phyloP scores from a whole-genome alignment of 2,888 invertebrate species.

The Galeruca laticollis region DNA sequence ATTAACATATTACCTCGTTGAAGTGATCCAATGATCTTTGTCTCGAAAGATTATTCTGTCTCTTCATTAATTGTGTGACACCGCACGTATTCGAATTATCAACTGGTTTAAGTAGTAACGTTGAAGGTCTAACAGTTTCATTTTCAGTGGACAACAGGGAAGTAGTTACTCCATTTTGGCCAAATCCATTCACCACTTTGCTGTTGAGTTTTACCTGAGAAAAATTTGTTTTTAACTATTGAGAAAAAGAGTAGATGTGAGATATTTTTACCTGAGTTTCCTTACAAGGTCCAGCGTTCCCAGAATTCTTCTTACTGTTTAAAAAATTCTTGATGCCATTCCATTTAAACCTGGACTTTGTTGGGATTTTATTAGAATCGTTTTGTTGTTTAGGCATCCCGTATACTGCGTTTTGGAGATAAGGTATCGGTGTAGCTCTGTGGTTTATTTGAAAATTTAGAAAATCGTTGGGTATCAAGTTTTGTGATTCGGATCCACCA shows the following conservation, averaged over 20 bases:
- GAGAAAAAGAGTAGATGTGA: conserved; percentile 35
- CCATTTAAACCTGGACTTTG: conserved; percentile 66
- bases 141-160: conserved; percentile 61
- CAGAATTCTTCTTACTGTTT: conserved; percentile 56
- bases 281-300: conserved; percentile 50
- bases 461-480: conserved; percentile 69
- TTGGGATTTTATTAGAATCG: conserved; percentile 49
- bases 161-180: conserved; percentile 68
- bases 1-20: conserved; percentile 66
- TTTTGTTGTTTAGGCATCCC: conserved; percentile 65
- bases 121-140: conserved; percentile 65
- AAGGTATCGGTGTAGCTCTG: conserved; percentile 75
- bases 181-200: conserved; percentile 68
- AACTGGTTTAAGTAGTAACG: conserved; percentile 64
- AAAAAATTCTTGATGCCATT: conserved; percentile 69
- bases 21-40: conserved; percentile 83
- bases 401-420: conserved; percentile 80
- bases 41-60: conserved; percentile 66
- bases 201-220: conserved; percentile 71
- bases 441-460: conserved; percentile 65
- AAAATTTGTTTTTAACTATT: conserved; percentile 14
- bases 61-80: conserved; percentile 63
- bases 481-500: conserved; percentile 67
- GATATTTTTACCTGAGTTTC: conserved; percentile 52
- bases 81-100: conserved; percentile 58